These are phyloP conservation scores for Plemyria rubiginata DNA, from an alignment of 2,888 invertebrate species.

Conservation along the genomic window DNA sequence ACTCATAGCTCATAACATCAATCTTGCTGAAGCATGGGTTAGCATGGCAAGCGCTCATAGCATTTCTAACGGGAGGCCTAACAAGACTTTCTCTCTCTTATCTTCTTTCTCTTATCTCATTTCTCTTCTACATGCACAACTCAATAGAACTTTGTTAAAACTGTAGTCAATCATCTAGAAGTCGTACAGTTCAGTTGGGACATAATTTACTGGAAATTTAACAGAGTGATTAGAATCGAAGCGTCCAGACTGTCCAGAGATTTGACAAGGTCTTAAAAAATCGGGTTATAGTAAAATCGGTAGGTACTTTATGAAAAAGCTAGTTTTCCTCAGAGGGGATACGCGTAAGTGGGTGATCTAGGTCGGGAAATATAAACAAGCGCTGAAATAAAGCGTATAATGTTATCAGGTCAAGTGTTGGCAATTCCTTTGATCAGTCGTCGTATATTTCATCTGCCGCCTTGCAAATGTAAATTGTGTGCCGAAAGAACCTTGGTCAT, in stretches of 20 bases:
- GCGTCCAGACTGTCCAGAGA: no score
- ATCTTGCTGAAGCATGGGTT: conserved; percentile 13
- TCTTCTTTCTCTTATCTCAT: no score
- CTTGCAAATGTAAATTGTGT: conserved; percentile 39
- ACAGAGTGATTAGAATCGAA: no score
- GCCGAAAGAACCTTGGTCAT: conserved; percentile 25
- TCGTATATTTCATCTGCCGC: conserved; percentile 45
- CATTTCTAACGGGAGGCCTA: background rate
- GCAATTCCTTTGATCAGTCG: conserved; percentile 54
- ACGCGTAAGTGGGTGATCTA: conserved; percentile 47
- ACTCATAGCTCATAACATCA: conserved; percentile 51
- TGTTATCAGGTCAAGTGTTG: conserved; percentile 59
- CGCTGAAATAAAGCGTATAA: conserved; percentile 45
- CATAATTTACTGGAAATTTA: no score
- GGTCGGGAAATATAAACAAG: conserved; percentile 51
- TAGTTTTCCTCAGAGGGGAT: conserved; percentile 9
- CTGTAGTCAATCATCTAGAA: no score
- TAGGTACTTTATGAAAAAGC: background rate
- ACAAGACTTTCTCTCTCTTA: background rate
- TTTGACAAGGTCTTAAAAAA: background rate
- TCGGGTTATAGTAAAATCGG: background rate
- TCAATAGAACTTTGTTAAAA: no score
- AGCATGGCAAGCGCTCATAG: background rate
- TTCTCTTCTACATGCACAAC: no score
- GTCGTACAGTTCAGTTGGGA: no score